These are phyloP conservation scores for Chloropsis cyanopogon DNA, from an alignment of 2,113 vertebrate genomes.

Conservation along the genomic window DNA sequence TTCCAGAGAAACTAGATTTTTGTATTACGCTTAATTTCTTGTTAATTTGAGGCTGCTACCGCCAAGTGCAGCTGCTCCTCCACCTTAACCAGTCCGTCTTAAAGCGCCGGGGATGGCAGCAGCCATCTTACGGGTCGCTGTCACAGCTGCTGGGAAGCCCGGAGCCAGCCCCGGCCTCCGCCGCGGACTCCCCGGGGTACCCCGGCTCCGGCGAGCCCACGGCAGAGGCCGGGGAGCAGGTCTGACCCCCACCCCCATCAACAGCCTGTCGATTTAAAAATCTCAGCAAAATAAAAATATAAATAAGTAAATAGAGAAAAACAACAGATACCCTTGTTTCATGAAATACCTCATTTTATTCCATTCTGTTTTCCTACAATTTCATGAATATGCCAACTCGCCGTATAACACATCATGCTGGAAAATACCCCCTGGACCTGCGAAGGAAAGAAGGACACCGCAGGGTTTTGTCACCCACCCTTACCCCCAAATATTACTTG, in stretches of 20 bases:
- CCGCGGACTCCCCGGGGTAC: accelerated
- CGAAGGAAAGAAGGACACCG: neutral
- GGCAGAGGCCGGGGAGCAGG: neutral
- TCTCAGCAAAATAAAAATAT: neutral
- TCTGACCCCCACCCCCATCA: neutral
- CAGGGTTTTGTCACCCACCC: neutral
- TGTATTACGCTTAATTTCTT: neutral
- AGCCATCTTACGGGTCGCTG: conserved; percentile 48
- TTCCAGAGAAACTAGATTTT: neutral
- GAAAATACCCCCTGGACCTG: neutral
- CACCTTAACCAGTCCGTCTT: conserved; percentile 10
- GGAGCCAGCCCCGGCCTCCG: neutral
- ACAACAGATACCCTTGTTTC: neutral
- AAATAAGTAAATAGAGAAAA: neutral
- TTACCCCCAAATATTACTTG: neutral
- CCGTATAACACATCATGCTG: neutral
- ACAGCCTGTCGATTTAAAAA: neutral
- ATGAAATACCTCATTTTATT: neutral
- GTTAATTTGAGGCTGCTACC: neutral
- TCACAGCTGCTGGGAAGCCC: neutral
- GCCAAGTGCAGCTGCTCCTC: neutral
- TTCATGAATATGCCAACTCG: neutral
- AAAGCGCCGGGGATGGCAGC: neutral
- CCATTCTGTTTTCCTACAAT: neutral
- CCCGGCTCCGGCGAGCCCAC: neutral